Evolutionary conservation across 1,140 invertebrate species (phyloP).

Genomic region (Thalassaphorura encarpata): DNA sequence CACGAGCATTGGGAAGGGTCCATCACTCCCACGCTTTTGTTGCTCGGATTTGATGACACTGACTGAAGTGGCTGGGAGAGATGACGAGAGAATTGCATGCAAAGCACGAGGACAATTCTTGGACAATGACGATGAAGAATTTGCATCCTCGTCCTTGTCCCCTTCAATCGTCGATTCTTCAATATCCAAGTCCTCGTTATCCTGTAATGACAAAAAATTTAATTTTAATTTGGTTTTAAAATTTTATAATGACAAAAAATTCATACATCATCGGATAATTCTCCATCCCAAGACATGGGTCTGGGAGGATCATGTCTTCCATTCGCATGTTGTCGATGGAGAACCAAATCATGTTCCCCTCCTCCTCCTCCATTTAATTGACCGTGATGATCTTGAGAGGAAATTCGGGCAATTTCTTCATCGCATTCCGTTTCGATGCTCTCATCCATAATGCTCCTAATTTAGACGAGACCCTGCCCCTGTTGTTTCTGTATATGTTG

Average conservation of each 20-base stretch:
- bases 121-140: conserved; percentile 31
- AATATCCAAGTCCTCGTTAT: conserved; percentile 16
- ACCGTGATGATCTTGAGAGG: conserved; percentile 13
- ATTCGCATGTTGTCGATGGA: background rate
- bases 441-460: conserved; percentile 25
- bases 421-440: conserved; percentile 31
- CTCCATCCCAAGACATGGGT: conserved; percentile 86
- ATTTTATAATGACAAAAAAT: background rate
- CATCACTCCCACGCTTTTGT: too few species aligned
- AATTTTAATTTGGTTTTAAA: background rate
- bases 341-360: background rate
- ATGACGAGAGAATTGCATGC: background rate
- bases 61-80: too few species aligned
- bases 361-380: background rate
- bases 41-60: too few species aligned
- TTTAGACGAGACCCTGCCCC: background rate
- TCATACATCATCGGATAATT: conserved; percentile 61
- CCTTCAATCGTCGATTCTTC: conserved; percentile 21
- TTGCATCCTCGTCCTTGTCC: conserved; percentile 23
- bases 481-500: background rate
- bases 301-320: conserved; percentile 43
- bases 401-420: conserved; percentile 30
- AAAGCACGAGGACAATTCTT: too few species aligned
- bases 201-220: background rate
- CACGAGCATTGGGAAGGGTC: too few species aligned